These are phyloP conservation scores for Styela clava DNA, from an alignment of 23 tunicate species.

Conservation along the genomic window DNA sequence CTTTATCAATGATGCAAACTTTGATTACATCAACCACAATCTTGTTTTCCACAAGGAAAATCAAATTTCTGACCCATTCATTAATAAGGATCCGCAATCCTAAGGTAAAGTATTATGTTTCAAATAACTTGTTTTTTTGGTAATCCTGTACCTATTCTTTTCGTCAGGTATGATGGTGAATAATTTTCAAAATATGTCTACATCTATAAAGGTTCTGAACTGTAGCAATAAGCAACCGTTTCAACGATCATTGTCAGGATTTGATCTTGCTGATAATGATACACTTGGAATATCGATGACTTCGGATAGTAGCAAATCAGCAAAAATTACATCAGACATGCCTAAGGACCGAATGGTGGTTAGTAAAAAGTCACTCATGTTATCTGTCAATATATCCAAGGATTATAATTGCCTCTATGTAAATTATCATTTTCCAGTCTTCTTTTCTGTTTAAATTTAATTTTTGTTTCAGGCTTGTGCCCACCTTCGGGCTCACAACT, in stretches of 20 bases:
- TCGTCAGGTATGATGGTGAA: not conserved
- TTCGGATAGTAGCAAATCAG: not conserved
- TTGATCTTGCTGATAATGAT: slow-evolving; percentile 46
- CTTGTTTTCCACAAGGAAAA: too few relatives aligned
- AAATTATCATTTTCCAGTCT: too few relatives aligned
- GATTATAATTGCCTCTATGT: too few relatives aligned
- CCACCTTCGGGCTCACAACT: slow-evolving; percentile 53
- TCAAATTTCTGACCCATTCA: too few relatives aligned
- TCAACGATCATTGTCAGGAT: slow-evolving; percentile 41
- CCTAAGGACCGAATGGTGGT: slow-evolving; percentile 5
- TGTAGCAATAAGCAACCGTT: slow-evolving; percentile 31
- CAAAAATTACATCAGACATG: not conserved
- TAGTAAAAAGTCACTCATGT: not conserved
- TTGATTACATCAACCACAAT: too few relatives aligned
- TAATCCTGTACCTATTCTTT: too few relatives aligned
- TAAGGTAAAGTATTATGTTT: too few relatives aligned
- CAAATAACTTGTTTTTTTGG: too few relatives aligned
- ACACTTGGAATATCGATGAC: slow-evolving; percentile 50
- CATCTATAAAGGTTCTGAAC: slow-evolving; percentile 7
- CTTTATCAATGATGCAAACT: too few relatives aligned
- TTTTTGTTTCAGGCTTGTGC: slow-evolving; percentile 72
- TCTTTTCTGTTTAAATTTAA: too few relatives aligned
- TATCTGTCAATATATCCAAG: too few relatives aligned
- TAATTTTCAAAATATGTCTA: not conserved
- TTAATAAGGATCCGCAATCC: too few relatives aligned